Conservation (phyloP, 1,140 invertebrate genomes). For the Papilio helenus region DNA sequence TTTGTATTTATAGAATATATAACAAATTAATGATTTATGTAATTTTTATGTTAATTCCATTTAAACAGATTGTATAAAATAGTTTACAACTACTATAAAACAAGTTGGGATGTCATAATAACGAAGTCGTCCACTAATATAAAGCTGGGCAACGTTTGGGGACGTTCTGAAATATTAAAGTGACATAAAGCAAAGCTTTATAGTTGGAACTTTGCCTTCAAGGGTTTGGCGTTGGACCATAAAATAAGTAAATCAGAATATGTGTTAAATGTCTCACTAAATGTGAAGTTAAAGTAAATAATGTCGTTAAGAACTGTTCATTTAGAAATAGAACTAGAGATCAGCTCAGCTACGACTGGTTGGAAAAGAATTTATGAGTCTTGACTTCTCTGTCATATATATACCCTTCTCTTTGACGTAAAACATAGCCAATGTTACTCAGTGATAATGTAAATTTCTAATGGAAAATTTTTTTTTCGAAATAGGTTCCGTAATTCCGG, state of each 20-base stretch:
- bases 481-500: too few species aligned
- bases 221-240: slow-evolving; percentile 1
- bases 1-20: too few species aligned
- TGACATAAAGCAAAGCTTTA: slow-evolving; percentile 33
- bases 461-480: too few species aligned
- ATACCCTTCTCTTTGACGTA: too few species aligned
- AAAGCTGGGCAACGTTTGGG: slow-evolving; percentile 24
- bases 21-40: neutral
- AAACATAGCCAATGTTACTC: too few species aligned
- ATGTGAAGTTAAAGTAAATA: slow-evolving; percentile 6
- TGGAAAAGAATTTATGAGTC: too few species aligned
- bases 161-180: slow-evolving; percentile 32
- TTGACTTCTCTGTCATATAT: too few species aligned
- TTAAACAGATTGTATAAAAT: neutral
- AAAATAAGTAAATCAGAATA: slow-evolving; percentile 19
- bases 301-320: neutral
- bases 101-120: slow-evolving; percentile 21
- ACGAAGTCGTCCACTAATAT: slow-evolving; percentile 7
- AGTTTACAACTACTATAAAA: slow-evolving; percentile 12
- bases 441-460: too few species aligned
- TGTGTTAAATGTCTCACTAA: slow-evolving; percentile 1
- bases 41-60: neutral
- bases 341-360: too few species aligned
- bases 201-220: slow-evolving; percentile 34
- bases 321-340: neutral